phyloP scores from a whole-genome alignment of 2,113 vertebrate species.

The Copsychus sechellarum region DNA sequence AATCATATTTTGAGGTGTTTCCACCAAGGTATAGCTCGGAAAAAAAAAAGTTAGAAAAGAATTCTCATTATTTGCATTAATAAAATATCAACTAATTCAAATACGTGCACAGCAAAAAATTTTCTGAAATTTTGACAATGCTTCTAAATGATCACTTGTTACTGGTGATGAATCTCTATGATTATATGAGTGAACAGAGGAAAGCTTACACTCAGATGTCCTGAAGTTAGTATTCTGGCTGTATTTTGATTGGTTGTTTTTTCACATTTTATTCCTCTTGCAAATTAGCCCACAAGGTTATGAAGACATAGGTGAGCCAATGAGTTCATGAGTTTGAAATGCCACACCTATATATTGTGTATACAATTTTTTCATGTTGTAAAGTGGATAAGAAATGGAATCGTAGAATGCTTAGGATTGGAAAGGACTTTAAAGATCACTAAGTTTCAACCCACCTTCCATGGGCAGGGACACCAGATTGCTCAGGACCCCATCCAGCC shows the following conservation, averaged over 20 bases:
- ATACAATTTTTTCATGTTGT: neutral
- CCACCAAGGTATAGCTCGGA: neutral
- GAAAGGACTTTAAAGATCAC: neutral
- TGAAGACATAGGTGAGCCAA: neutral
- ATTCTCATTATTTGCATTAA: neutral
- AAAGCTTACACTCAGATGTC: neutral
- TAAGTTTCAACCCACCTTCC: neutral
- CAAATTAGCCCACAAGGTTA: neutral
- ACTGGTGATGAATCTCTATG: neutral
- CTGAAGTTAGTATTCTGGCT: neutral
- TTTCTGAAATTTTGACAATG: neutral
- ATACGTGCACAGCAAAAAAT: fast-evolving
- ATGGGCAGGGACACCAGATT: neutral
- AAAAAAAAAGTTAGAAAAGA: neutral
- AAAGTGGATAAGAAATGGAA: neutral
- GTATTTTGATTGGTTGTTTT: neutral
- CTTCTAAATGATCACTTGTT: neutral
- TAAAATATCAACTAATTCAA: neutral
- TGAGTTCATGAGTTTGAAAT: neutral
- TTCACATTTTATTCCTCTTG: neutral
- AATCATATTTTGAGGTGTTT: neutral
- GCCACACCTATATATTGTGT: neutral
- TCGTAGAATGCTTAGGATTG: neutral
- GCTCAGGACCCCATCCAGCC: neutral
- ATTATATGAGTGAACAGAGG: neutral